Evolutionary conservation across 37 sponge, comb jelly and placozoan species (phyloP).

Genomic region (Cliona cf. orientalis): DNA sequence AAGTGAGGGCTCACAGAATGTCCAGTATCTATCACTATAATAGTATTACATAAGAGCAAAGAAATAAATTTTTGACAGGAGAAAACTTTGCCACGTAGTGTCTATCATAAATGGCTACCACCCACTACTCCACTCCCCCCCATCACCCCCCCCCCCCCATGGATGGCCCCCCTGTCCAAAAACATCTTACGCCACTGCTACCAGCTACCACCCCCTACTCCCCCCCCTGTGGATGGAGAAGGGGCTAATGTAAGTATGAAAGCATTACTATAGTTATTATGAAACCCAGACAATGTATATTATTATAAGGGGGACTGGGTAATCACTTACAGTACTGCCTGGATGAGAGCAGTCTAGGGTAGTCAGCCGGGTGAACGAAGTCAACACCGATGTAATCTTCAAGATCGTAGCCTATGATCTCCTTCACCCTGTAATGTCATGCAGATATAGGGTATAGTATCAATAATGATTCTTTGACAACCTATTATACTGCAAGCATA

Average conservation of each 20-base stretch:
- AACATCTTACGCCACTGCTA: too few species aligned
- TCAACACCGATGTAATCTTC: conserved; percentile 63
- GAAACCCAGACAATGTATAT: neutral
- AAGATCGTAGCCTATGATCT: conserved; percentile 53
- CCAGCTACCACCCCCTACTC: too few species aligned
- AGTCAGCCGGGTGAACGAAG: conserved; percentile 77
- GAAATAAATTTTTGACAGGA: too few species aligned
- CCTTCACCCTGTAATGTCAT: conserved; percentile 18
- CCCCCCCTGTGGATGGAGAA: too few species aligned
- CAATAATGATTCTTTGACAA: neutral
- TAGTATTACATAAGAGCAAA: too few species aligned
- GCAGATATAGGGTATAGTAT: neutral
- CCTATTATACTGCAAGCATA: too few species aligned
- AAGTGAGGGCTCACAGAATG: conserved; percentile 61
- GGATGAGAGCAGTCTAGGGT: conserved; percentile 24
- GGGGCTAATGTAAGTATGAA: neutral
- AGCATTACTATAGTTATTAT: neutral
- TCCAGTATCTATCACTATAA: conserved; percentile 61
- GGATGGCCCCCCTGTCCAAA: too few species aligned
- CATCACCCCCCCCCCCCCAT: too few species aligned
- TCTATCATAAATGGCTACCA: too few species aligned
- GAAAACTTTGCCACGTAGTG: too few species aligned
- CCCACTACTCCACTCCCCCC: too few species aligned
- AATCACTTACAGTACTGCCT: conserved; percentile 28
- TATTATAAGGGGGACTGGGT: neutral